Base-by-base conservation (phyloP, 2,797 vertebrate genomes). In the Prunella strophiata region DNA sequence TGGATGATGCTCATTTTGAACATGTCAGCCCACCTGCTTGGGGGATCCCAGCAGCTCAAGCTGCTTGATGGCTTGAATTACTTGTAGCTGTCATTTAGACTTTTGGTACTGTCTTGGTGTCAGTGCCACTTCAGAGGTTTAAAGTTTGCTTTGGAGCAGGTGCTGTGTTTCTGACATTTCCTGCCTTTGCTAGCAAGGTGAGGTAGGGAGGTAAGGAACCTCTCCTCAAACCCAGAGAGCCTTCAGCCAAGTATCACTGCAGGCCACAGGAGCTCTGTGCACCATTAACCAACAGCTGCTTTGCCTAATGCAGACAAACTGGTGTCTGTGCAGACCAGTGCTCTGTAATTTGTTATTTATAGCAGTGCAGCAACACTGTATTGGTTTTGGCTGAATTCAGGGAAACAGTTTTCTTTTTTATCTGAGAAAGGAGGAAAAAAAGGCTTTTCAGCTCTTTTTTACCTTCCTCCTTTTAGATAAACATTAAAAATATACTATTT, bases 11-110 rank as follows among this genome's bases (percentile, higher is more conserved):
- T 26, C 5, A 7, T 43, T 92, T 93, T 88, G 54, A 92, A 83
- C 78, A 52, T 63, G 84, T 91, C 78, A 82, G 57, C 84, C 88
- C 93, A 96, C 88, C 94, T 97, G 87, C 66, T 30, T 93, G 29
- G 89, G 91, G 78, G 80, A 94, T 93, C 84, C 88, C 93, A 91
- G 76, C 78, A 94, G 87, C 79, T 91, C 59, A 78, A 57, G 43
- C 85, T 94, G 93, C 80, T 94, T 86, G 68, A 11, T 94, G 82
- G 55, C 62, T 96, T 92, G 90, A 76, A 54, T 87, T 96, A 42
- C 59, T 85, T 94, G 47, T 61, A 65, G 75, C 51, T 70, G 21
- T 54, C 89, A 63, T 84, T 90, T 74, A 52, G 67, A 42, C 72
- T 71, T 96, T 75, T 86, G 82, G 54, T 84, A 5, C 57, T 79